Percentiles rank a stretch among this genome's conserved stretches.
Evolutionary conservation across 2,888 invertebrate genomes (phyloP).

Genomic region (Hirtodrosophila trivittata): DNA sequence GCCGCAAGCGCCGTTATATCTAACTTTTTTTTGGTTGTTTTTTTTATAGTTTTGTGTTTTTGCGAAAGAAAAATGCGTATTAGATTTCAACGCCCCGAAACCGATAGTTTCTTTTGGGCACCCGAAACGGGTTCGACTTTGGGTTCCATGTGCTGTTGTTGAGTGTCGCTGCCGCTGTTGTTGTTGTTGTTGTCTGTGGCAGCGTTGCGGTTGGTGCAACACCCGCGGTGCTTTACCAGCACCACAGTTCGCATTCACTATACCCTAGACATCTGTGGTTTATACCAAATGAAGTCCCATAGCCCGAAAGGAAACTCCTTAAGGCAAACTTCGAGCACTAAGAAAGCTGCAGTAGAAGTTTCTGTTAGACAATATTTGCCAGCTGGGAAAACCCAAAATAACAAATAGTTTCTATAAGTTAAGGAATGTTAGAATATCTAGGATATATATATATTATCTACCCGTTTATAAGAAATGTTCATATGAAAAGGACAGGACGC

Average conservation of each 20-base stretch:
- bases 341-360: too few species aligned
- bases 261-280: too few species aligned
- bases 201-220: conserved; percentile 53
- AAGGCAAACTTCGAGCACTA: too few species aligned
- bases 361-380: too few species aligned
- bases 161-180: conserved; percentile 13
- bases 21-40: conserved; percentile 5
- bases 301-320: too few species aligned
- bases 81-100: conserved; percentile 61
- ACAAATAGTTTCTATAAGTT: too few species aligned
- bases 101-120: conserved; percentile 29
- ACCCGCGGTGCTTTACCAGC: conserved; percentile 62
- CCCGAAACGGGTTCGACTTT: conserved; percentile 55
- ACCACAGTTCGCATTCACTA: conserved; percentile 32
- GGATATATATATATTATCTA: too few species aligned
- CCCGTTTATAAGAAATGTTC: too few species aligned
- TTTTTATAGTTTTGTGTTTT: conserved; percentile 18
- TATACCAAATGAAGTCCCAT: too few species aligned
- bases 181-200: conserved; percentile 15
- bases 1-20: conserved; percentile 26
- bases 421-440: too few species aligned
- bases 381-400: too few species aligned
- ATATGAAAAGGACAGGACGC: too few species aligned
- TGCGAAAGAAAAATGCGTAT: conserved; percentile 60
- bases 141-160: conserved; percentile 19